Conservation (phyloP, 2,888 invertebrate species). For the Crossocerus cetratus region DNA sequence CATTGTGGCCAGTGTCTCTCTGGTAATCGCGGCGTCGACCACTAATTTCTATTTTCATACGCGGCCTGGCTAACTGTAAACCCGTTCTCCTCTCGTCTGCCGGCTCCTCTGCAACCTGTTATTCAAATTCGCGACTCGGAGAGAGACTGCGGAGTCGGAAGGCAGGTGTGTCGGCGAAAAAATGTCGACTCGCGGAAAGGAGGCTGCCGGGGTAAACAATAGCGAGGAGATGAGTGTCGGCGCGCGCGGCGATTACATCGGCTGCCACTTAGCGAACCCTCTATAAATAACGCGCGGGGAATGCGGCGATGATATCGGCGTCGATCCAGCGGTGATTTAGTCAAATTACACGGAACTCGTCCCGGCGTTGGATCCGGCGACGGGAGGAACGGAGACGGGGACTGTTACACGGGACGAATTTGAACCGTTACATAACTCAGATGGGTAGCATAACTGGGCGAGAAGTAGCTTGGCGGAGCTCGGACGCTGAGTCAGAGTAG, state of each 20-base stretch:
- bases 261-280: background rate
- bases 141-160: too few species aligned
- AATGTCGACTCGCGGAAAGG: background rate
- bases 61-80: conserved; percentile 55
- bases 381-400: background rate
- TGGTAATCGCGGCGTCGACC: conserved; percentile 24
- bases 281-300: background rate
- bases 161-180: background rate
- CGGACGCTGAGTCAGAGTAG: too few species aligned
- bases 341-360: background rate
- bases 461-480: too few species aligned
- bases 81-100: conserved; percentile 16
- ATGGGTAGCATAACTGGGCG: background rate
- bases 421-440: background rate
- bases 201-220: background rate
- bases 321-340: too few species aligned
- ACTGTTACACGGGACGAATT: background rate
- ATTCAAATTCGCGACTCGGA: conserved; percentile 29
- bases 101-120: conserved; percentile 28
- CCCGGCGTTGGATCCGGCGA: background rate
- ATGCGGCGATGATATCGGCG: background rate
- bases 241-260: background rate
- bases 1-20: conserved; percentile 20
- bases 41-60: conserved; percentile 37
- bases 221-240: background rate